Base-by-base conservation (phyloP, 2,888 invertebrate species). In the Rhorus exstirpatorius region DNA sequence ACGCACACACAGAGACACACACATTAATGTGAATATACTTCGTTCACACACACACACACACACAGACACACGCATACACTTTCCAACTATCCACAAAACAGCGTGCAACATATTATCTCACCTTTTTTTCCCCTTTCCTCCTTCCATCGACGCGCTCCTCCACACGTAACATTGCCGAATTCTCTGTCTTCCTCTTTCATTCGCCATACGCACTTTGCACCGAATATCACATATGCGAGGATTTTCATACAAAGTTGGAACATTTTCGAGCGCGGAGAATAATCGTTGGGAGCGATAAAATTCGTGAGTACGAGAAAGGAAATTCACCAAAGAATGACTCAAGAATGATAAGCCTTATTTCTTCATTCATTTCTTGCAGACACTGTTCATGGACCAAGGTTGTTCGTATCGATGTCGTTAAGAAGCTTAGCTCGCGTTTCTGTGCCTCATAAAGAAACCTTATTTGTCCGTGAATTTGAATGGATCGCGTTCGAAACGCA, bases 51-150 rank as follows among this genome's bases (percentile, higher is more conserved):
- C 35, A 14, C 46, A 12, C 26, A 26, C 44, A 21, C n/a, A 10
- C 26, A 60, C n/a, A n/a, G 12, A 55, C 10, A 70, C 55, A 70
- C 58, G 19, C 14, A 21, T 31, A 14, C 46, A 38, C 41, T 63
- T 65, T 31, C 49, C 24, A 4, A 79, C 75, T 70, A 70, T 75
- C 75, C 61, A 63, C 80, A 70, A 83, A 67, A 79, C 83, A 79
- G 35, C 65, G 79, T 79, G 71, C 83, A 79, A 71, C 79, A 61
- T 83, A 83, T 83, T 83, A 83, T 83, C 83, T 83, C 83, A 79
- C 83, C 75, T 67, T 72, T 63, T 65, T 60, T 60, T 67, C 53
- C 63, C n/a, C 44, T 51, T n/a, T 49, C 41, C 60, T 61, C 51
- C 55, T 21, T 55, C 19, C 31, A 19, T 60, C 6, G 31, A 31